Evolutionary conservation across 2,888 invertebrate genomes (phyloP).

Genomic region (Scaptomyza reducta): DNA sequence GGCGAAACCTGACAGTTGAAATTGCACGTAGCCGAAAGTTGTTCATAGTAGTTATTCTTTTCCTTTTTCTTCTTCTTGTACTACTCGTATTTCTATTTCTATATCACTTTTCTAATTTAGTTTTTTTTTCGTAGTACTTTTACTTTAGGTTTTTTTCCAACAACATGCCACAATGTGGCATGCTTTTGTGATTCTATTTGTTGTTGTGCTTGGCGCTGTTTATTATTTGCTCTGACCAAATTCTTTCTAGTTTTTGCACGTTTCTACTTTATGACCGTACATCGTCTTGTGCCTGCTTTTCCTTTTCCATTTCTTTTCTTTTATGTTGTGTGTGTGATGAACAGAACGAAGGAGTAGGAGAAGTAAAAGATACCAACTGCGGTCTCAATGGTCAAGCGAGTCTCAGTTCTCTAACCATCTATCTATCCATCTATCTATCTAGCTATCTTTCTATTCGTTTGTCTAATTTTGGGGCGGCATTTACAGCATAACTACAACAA

Average conservation of each 20-base stretch:
- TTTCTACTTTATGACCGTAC: constrained; percentile 76
- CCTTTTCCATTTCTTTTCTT: constrained; percentile 25
- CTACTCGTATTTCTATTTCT: constrained; percentile 48
- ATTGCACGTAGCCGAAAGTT: constrained; percentile 75
- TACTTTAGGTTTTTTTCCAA: constrained; percentile 18
- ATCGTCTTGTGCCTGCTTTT: constrained; percentile 33
- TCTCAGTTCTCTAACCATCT: constrained; percentile 10
- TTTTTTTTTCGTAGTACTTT: constrained; percentile 30
- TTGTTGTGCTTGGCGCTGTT: constrained; percentile 60
- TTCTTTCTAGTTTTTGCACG: constrained; percentile 78
- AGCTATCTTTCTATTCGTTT: not conserved
- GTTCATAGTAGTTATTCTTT: constrained; percentile 49
- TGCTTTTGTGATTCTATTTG: constrained; percentile 56
- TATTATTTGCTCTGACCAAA: constrained; percentile 74
- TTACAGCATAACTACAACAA: constrained; percentile 59
- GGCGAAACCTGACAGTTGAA: constrained; percentile 67
- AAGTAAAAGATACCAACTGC: constrained; percentile 48
- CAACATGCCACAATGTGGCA: constrained; percentile 1
- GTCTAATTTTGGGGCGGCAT: constrained; percentile 65
- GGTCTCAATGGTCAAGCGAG: constrained; percentile 46
- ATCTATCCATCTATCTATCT: constrained; percentile 13
- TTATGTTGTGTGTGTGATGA: constrained; percentile 62
- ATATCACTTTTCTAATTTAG: constrained; percentile 25
- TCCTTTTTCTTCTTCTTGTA: constrained; percentile 1
- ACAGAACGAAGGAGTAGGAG: not conserved